A percentile compares a stretch with the other conserved stretches of the same genome.
Conservation (phyloP, 2,888 invertebrate species). For the Lasioglossum figueresi region DNA sequence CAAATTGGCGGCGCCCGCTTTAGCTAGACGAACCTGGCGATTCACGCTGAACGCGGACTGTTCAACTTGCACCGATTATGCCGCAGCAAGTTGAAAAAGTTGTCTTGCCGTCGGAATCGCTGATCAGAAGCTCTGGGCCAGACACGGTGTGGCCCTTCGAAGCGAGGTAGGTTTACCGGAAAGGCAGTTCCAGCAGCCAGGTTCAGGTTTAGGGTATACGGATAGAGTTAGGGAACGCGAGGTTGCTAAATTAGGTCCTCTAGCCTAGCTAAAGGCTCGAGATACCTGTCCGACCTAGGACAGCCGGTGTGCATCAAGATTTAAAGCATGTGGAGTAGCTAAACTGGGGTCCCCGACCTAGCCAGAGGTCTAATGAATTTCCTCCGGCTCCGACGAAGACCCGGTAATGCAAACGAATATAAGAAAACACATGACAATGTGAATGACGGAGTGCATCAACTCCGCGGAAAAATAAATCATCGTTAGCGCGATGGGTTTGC, state of each 20-base stretch:
- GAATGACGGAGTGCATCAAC: neutral
- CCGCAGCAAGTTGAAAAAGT: neutral
- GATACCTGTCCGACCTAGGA: neutral
- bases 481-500: slow-evolving; percentile 29
- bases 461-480: slow-evolving; percentile 45
- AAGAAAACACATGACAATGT: neutral
- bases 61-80: neutral
- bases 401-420: neutral
- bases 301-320: neutral
- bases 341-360: neutral
- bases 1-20: slow-evolving; percentile 51
- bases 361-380: neutral
- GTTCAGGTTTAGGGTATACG: neutral
- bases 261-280: neutral
- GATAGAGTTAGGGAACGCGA: neutral
- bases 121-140: neutral
- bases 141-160: neutral
- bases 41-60: neutral
- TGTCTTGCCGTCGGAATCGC: neutral
- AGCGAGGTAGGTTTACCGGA: too few relatives aligned
- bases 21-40: neutral
- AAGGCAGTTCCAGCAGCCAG: neutral
- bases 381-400: neutral
- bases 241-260: neutral
- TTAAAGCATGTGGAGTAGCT: neutral